These are phyloP conservation scores for Mechanitis mazaeus DNA, from an alignment of 2,888 invertebrate species.

Conservation along the genomic window DNA sequence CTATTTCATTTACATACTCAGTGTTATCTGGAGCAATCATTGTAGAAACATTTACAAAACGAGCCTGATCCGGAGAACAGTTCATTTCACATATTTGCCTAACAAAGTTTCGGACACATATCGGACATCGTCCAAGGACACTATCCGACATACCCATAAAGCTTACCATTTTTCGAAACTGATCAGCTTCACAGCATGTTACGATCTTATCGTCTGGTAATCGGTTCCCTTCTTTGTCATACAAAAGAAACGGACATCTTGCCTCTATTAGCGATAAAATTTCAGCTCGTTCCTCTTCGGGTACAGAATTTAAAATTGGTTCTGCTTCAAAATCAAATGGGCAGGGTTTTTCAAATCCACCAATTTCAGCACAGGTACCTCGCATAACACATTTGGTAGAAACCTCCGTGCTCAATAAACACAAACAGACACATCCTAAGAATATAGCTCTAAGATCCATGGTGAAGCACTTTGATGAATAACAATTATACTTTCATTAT, in stretches of 20 bases:
- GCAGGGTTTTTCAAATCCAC: constrained; percentile 47
- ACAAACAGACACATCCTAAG: constrained; percentile 32
- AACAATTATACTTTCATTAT: constrained; percentile 13
- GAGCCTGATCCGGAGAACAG: constrained; percentile 84
- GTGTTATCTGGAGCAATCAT: constrained; percentile 34
- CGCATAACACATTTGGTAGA: constrained; percentile 51
- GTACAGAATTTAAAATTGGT: constrained; percentile 45
- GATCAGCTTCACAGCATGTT: constrained; percentile 79
- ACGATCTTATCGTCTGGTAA: constrained; percentile 52
- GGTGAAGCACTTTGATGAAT: too few species aligned
- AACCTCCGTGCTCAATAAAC: constrained; percentile 39
- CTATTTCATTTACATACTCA: constrained; percentile 65
- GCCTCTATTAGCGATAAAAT: constrained; percentile 55
- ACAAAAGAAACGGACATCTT: constrained; percentile 79
- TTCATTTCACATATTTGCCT: constrained; percentile 87
- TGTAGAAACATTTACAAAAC: constrained; percentile 47
- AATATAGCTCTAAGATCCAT: constrained; percentile 31
- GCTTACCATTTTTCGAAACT: constrained; percentile 69
- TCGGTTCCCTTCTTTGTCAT: constrained; percentile 52
- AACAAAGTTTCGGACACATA: constrained; percentile 86
- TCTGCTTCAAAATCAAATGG: constrained; percentile 39
- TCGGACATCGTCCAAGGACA: constrained; percentile 86
- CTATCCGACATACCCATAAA: constrained; percentile 79
- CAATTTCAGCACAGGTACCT: constrained; percentile 45
- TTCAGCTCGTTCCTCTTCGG: constrained; percentile 48